These are phyloP conservation scores for Apocheima hispidaria DNA, from an alignment of 2,888 invertebrate species.

Conservation along the genomic window DNA sequence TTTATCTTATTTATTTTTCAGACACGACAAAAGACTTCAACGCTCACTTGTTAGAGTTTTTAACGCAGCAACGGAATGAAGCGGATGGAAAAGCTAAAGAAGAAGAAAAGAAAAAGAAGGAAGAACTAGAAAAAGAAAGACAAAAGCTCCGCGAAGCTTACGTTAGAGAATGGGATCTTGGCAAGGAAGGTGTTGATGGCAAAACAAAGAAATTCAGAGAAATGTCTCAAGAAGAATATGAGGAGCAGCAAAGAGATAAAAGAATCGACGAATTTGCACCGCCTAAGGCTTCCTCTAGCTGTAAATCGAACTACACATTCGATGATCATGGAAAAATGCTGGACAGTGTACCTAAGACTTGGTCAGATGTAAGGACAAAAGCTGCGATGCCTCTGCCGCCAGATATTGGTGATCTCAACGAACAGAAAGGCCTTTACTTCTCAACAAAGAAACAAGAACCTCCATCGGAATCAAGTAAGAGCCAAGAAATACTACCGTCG, in stretches of 20 bases:
- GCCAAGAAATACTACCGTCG: conserved; percentile 48
- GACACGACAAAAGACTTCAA: conserved; percentile 76
- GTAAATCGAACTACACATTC: conserved; percentile 59
- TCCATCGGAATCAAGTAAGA: background rate
- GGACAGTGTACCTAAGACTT: conserved; percentile 56
- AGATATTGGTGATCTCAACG: conserved; percentile 53
- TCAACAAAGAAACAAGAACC: conserved; percentile 47
- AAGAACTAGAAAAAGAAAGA: conserved; percentile 78
- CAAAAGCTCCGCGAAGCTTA: conserved; percentile 83
- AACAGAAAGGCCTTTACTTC: conserved; percentile 73
- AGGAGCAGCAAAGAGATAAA: conserved; percentile 90
- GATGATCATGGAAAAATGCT: conserved; percentile 66
- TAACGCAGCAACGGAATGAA: conserved; percentile 80
- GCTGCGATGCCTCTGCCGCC: conserved; percentile 62
- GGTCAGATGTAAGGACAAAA: conserved; percentile 73
- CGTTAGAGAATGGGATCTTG: conserved; percentile 90
- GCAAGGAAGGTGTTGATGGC: conserved; percentile 87
- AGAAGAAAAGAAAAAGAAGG: conserved; percentile 70
- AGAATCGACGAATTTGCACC: conserved; percentile 93
- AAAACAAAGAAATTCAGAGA: conserved; percentile 80
- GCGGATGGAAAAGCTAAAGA: conserved; percentile 77
- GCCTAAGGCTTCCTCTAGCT: conserved; percentile 60
- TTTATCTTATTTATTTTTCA: conserved; percentile 50
- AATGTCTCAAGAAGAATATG: conserved; percentile 92
- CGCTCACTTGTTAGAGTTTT: conserved; percentile 72